phyloP scores from a whole-genome alignment of 2,888 invertebrate species.

The Galeruca laticollis region DNA sequence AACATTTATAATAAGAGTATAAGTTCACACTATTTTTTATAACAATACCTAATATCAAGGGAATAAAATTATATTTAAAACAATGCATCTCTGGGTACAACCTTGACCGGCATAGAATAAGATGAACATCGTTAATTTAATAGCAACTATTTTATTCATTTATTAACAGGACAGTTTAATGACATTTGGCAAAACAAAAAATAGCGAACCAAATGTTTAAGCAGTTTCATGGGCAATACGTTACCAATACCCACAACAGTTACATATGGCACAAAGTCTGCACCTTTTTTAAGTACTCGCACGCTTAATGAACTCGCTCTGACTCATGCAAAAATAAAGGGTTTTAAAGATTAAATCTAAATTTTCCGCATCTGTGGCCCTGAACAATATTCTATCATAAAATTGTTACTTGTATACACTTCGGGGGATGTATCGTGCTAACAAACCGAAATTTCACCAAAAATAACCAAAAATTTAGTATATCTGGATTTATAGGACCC shows the following conservation, averaged over 20 bases:
- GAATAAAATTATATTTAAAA: neutral
- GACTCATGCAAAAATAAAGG: too few species aligned
- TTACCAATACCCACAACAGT: neutral
- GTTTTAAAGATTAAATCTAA: too few species aligned
- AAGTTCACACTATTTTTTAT: neutral
- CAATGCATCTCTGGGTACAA: constrained; percentile 8
- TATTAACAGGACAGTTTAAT: neutral
- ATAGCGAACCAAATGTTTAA: too few species aligned
- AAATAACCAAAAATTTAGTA: too few species aligned
- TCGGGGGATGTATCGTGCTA: too few species aligned
- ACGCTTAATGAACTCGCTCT: too few species aligned
- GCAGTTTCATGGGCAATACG: neutral
- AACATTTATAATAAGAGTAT: neutral
- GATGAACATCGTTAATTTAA: neutral
- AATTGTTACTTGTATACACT: too few species aligned
- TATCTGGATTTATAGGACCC: too few species aligned
- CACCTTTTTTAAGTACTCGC: too few species aligned
- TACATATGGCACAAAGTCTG: neutral
- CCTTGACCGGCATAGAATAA: constrained; percentile 8
- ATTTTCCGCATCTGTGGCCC: too few species aligned
- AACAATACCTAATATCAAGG: constrained; percentile 7
- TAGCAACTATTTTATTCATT: constrained; percentile 7
- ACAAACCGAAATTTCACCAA: too few species aligned
- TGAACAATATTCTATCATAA: too few species aligned
- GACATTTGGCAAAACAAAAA: neutral